These are phyloP conservation scores for Matsumyia berberina DNA, from an alignment of 2,888 invertebrate species.

Conservation along the genomic window DNA sequence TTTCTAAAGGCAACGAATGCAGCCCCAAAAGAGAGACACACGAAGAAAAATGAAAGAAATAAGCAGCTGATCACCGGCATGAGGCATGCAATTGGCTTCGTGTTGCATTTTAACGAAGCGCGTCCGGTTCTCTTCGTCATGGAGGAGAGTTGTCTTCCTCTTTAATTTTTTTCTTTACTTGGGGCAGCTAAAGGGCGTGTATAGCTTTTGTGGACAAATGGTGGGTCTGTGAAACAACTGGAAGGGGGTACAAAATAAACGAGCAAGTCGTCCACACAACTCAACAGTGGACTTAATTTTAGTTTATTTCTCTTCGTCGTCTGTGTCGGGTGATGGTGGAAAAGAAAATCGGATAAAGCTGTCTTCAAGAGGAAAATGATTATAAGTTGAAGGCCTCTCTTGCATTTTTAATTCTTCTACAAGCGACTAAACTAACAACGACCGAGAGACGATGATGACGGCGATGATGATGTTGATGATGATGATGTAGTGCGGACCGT, in stretches of 20 bases:
- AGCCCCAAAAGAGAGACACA: slow-evolving; percentile 9
- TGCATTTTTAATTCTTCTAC: background rate
- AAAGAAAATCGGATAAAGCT: slow-evolving; percentile 39
- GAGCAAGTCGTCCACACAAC: too few relatives aligned
- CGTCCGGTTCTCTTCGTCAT: slow-evolving; percentile 49
- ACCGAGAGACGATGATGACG: background rate
- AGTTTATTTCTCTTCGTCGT: background rate
- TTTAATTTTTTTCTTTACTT: background rate
- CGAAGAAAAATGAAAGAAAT: slow-evolving; percentile 6
- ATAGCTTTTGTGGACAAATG: too few relatives aligned
- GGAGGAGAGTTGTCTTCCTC: background rate
- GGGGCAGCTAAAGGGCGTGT: too few relatives aligned
- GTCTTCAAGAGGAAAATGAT: slow-evolving; percentile 33
- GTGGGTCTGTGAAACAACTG: slow-evolving; percentile 1
- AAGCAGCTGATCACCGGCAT: slow-evolving; percentile 53
- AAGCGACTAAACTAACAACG: slow-evolving; percentile 39
- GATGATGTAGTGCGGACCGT: slow-evolving; percentile 34
- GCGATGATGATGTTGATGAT: background rate
- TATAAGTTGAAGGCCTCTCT: slow-evolving; percentile 34
- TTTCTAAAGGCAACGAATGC: slow-evolving; percentile 5
- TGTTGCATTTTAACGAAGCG: slow-evolving; percentile 67
- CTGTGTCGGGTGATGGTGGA: background rate
- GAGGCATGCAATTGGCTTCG: slow-evolving; percentile 41
- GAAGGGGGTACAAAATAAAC: too few relatives aligned
- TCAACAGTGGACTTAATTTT: too few relatives aligned